These are phyloP conservation scores for Hypothenemus hampei DNA, from an alignment of 1,140 invertebrate species.

Conservation along the genomic window DNA sequence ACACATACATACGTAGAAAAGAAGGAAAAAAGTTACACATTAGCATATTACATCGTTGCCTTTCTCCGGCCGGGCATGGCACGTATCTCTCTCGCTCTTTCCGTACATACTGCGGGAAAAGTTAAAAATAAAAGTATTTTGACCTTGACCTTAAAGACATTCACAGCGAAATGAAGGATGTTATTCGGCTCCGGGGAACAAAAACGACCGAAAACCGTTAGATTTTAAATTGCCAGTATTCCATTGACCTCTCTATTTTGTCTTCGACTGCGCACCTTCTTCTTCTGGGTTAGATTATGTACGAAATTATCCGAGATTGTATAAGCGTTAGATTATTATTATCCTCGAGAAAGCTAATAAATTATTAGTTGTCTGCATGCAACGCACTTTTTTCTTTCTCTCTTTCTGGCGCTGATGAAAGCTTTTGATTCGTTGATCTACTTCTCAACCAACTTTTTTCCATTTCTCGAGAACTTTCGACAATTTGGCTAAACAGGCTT, in stretches of 20 bases:
- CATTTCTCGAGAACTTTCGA: not conserved
- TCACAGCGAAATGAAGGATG: slow-evolving; percentile 35
- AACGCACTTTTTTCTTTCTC: too few relatives aligned
- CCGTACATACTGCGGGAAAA: slow-evolving; percentile 31
- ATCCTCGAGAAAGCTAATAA: slow-evolving; percentile 22
- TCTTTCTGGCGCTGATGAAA: slow-evolving; percentile 10
- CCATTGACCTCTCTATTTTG: slow-evolving; percentile 33
- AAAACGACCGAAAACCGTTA: slow-evolving; percentile 33
- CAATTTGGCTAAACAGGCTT: not conserved
- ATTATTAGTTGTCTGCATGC: slow-evolving; percentile 17
- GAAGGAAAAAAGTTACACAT: slow-evolving; percentile 8
- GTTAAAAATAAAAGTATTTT: slow-evolving; percentile 40
- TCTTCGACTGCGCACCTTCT: slow-evolving; percentile 16
- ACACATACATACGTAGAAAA: too few relatives aligned
- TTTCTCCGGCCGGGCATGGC: slow-evolving; percentile 16
- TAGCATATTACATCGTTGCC: slow-evolving; percentile 18
- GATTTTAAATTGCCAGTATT: slow-evolving; percentile 37
- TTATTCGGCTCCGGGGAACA: slow-evolving; percentile 27
- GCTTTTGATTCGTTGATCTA: slow-evolving; percentile 13
- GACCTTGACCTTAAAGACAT: slow-evolving; percentile 37
- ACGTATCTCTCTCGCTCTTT: too few relatives aligned
- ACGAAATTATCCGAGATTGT: slow-evolving; percentile 21
- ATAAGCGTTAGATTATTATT: slow-evolving; percentile 18
- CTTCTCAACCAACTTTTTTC: not conserved
- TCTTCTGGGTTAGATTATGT: slow-evolving; percentile 26